Evolutionary conservation across 2,113 vertebrate species (phyloP), one percentile per base, ranked within the genome.

Genomic region (Alouatta palliata): DNA sequence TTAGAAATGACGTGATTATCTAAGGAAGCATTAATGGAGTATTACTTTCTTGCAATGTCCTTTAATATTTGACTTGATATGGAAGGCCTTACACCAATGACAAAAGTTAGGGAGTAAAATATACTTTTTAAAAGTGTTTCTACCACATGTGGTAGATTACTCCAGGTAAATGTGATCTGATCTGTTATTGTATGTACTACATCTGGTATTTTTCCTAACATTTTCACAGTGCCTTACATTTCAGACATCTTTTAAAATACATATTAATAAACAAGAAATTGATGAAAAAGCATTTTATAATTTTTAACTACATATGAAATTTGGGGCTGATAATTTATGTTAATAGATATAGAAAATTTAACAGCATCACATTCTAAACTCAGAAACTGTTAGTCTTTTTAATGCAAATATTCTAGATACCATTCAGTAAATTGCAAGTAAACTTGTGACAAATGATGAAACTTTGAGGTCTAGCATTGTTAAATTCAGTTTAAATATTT

Each of bases 11-110:
- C 45, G 87, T 87, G 85, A 56, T 94, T 85, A 90, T 89, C 61
- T 84, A 52, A 97, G 93, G 49, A 94, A 92, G 96, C 90, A 32
- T 96, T 97, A 97, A 92, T 92, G 90, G 20, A 11, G 4, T 23
- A 90, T 90, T 85, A 73, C 64, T 83, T 96, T 84, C 20, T 82
- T 61, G 10, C 5, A 32, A 21, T 32, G 13, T 84, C 64, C 66
- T 93, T 81, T 90, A 56, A 82, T 81, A 85, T 56, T 17, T 45
- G 32, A 12, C 27, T 75, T 95, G 56, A 45, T 92, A 54, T 11
- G 0, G 23, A 71, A 90, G 21, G 9, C 30, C 40, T 84, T 90
- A 21, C 35, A 43, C 52, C 8, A 61, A 66, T 77, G 86, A 32
- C 70, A 90, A 90, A 84, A 91, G 52, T 66, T 40, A 58, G 47